Conservation (phyloP, 2,113 vertebrate species). For the chimpanzee (Pan troglodytes) region NHGRI_mPanTro3-v2.1_pri NC_072402.2:106740001-106740500, state of each 20-base stretch:
- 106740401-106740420: neutral
- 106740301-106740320: neutral
- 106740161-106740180: neutral
- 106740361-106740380: neutral
- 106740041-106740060: too few relatives aligned
- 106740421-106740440: too few relatives aligned
- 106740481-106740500: constrained; percentile 16
- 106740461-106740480: neutral
- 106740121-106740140: neutral
- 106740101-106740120: neutral
- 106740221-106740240: neutral
- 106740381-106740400: neutral
- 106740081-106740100: neutral
- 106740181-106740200: neutral
- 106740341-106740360: neutral
- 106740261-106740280: neutral
- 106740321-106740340: neutral
- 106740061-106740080: neutral
- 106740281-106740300: neutral
- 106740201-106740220: neutral
- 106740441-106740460: neutral
- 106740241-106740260: neutral
- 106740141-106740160: neutral
- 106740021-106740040: neutral
- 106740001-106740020: neutral